These are phyloP conservation scores for Todiramphus saurophagus DNA, from an alignment of 2,113 vertebrate species.

Conservation along the genomic window DNA sequence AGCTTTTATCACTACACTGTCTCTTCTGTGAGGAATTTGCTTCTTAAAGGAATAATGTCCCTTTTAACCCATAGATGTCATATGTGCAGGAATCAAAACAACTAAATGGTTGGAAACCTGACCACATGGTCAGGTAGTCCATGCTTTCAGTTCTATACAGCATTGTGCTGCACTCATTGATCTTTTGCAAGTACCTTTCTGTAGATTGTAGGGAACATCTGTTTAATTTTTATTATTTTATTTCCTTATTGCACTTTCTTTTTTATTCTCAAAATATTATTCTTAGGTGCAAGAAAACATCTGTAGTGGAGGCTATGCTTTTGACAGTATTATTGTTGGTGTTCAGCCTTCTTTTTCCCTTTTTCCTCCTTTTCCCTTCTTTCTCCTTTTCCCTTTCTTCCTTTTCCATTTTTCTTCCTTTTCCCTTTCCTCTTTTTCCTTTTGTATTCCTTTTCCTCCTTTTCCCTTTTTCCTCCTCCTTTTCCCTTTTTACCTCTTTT, in stretches of 20 bases:
- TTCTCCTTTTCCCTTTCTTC: no score
- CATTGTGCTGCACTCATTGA: background rate
- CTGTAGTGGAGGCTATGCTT: background rate
- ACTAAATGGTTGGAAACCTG: background rate
- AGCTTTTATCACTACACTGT: background rate
- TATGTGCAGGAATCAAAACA: background rate
- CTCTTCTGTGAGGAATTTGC: background rate
- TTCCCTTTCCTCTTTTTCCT: fast-evolving
- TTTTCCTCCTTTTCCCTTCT: no score
- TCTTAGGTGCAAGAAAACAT: background rate
- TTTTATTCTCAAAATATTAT: background rate
- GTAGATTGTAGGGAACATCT: background rate
- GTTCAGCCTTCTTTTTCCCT: background rate
- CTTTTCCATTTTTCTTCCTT: fast-evolving
- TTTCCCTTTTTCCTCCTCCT: no score
- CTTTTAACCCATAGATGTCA: background rate
- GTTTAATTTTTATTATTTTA: slow-evolving; percentile 17
- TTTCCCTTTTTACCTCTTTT: no score
- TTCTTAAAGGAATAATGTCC: background rate
- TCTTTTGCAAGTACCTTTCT: background rate
- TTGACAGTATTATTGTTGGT: background rate
- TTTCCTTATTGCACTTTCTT: background rate
- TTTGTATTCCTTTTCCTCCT: no score
- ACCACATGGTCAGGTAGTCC: background rate
- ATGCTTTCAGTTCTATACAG: background rate